Base-by-base conservation (phyloP, 2,797 vertebrate genomes). In the Myotis pilosus region DNA sequence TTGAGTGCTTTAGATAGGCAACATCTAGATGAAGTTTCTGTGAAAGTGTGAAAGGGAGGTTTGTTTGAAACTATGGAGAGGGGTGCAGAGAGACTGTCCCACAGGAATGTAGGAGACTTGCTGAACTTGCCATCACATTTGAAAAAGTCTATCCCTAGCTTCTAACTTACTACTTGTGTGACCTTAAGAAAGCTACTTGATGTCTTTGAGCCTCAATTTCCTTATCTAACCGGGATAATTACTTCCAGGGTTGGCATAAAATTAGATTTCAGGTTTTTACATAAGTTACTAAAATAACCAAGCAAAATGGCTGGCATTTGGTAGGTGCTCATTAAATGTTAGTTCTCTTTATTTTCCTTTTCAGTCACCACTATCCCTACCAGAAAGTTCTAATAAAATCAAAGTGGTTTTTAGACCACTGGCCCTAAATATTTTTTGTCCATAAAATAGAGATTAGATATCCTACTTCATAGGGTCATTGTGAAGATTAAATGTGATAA, bases 41-140 rank as follows among this genome's bases (percentile, higher is more conserved):
- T 78, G 72, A n/a, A 94, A 57, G 44, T 44, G 20, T 95, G 60
- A 96, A 96, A 87, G 36, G 74, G n/a, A 88, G n/a, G 8, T 41
- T 91, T 94, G 82, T 92, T 84, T 90, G 64, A 86, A 87, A 83
- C 51, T 49, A n/a, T 53, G 30, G 38, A 38, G 41, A 86, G 7
- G 57, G 51, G 23, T 88, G 64, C 72, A 79, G 30, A 64, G 55
- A 72, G 47, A 76, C 20, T 13, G 30, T 47, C 36, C 41, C 44
- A 4, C 86, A 92, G 84, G 71, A 85, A 82, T 20, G 19, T 30
- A 30, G n/a, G 53, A 83, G 53, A 15, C 22, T 55, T 81, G 23
- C 72, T 69, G 49, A 92, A 47, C 22, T 76, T 79, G 78, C 44
- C 33, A 38, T 62, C 15, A 8, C 44, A 91, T 62, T 72, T 51